These are phyloP conservation scores for Sapajus apella DNA, from an alignment of 2,113 vertebrate species.

Conservation along the genomic window DNA sequence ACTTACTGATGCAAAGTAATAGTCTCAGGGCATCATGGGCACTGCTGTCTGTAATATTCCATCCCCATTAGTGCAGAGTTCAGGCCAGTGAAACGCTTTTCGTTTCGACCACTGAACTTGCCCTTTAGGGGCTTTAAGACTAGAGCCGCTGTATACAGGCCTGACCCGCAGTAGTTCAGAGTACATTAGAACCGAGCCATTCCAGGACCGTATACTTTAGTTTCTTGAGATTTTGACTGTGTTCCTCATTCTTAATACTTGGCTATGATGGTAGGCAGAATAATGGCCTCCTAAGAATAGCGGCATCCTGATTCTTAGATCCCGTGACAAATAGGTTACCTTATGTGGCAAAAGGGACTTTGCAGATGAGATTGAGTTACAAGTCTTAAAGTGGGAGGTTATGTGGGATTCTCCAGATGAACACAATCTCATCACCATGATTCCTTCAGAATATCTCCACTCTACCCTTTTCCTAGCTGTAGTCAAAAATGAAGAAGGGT, in stretches of 20 bases:
- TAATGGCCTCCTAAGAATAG: background rate
- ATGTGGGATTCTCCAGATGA: background rate
- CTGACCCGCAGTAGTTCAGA: background rate
- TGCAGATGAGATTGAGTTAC: background rate
- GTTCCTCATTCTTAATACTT: background rate
- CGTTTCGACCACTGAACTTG: background rate
- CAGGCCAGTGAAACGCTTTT: background rate
- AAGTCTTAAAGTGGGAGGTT: background rate
- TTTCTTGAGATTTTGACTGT: background rate
- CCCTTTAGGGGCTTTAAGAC: background rate
- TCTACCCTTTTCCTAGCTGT: background rate
- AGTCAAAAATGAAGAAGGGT: background rate
- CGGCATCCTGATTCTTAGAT: background rate
- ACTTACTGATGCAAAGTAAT: background rate
- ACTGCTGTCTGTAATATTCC: background rate
- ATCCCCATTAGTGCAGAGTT: background rate
- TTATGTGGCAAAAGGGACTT: background rate
- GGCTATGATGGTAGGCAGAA: background rate
- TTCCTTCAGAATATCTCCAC: background rate
- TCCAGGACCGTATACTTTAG: background rate
- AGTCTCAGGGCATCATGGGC: background rate
- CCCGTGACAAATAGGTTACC: background rate
- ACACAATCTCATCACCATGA: background rate
- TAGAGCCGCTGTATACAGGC: background rate
- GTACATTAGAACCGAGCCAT: background rate